A percentile compares a stretch with the other conserved stretches of the same genome.
phyloP scores from a whole-genome alignment of 1,140 invertebrate species.

The Caerostris extrusa region DNA sequence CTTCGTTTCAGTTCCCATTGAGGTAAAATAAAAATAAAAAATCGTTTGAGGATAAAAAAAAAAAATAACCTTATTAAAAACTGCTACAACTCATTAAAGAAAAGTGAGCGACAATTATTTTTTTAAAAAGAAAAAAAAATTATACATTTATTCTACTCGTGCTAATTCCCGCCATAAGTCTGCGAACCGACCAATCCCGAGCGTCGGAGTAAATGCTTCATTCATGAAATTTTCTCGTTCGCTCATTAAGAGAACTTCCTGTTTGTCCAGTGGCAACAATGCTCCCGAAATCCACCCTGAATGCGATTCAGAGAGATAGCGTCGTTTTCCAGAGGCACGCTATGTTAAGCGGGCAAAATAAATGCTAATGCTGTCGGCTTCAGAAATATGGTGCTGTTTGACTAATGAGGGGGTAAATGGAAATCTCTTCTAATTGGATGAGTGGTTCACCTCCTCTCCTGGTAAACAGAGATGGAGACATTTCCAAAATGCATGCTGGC shows the following conservation, averaged over 20 bases:
- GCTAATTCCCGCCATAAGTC: background rate
- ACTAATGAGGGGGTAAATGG: background rate
- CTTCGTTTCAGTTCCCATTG: background rate
- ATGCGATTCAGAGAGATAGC: background rate
- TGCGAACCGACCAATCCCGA: constrained; percentile 21
- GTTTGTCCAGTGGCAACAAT: constrained; percentile 29
- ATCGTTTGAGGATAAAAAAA: background rate
- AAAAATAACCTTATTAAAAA: background rate
- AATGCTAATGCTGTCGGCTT: background rate
- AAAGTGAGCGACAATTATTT: background rate
- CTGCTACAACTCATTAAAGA: background rate
- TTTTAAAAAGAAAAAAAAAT: background rate
- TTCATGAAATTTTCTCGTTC: constrained; percentile 32
- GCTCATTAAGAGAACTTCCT: constrained; percentile 25
- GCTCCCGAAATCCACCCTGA: background rate
- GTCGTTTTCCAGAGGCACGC: background rate
- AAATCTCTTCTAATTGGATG: background rate
- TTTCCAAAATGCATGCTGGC: too few species aligned
- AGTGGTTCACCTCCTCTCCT: background rate
- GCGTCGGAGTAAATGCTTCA: constrained; percentile 44
- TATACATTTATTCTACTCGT: background rate
- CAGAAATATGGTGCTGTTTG: background rate
- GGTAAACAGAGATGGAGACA: too few species aligned
- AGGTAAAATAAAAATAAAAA: background rate
- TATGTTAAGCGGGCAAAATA: background rate